Conservation (phyloP, 2,113 vertebrate species). For the Tachuris rubrigastra region DNA sequence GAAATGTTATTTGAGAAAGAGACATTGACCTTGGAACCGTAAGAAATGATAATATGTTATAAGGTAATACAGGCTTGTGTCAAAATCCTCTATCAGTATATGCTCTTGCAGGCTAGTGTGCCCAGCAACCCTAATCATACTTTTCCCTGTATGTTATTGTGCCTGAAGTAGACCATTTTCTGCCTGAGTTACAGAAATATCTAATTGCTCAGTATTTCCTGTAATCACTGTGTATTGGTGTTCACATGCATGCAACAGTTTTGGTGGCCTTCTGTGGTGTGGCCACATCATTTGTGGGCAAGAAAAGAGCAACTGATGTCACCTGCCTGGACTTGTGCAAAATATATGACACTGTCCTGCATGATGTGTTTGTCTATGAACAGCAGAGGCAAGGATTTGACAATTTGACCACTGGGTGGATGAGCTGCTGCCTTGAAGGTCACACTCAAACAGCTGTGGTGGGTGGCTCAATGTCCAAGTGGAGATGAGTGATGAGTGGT, state of each 20-base stretch:
- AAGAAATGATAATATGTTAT: conserved; percentile 75
- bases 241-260: too few relatives aligned
- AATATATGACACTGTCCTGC: too few relatives aligned
- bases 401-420: neutral
- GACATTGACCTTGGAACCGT: conserved; percentile 83
- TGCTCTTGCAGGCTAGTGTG: conserved; percentile 45
- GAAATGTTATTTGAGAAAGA: conserved; percentile 83
- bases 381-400: neutral
- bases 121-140: conserved; percentile 28
- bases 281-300: neutral
- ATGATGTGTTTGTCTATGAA: too few relatives aligned
- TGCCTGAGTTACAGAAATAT: neutral
- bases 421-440: neutral
- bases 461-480: neutral
- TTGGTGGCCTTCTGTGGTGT: neutral
- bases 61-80: conserved; percentile 72
- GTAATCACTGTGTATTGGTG: neutral
- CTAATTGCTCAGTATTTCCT: neutral
- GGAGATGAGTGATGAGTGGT: accelerated
- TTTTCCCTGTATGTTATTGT: conserved; percentile 37
- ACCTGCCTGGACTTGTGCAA: neutral
- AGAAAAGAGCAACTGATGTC: neutral
- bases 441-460: neutral
- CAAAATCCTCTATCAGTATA: conserved; percentile 59
- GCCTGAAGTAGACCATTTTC: conserved; percentile 53